These are phyloP conservation scores for Myripristis murdjan DNA, from an alignment of 2,797 vertebrate species.

Conservation along the genomic window DNA sequence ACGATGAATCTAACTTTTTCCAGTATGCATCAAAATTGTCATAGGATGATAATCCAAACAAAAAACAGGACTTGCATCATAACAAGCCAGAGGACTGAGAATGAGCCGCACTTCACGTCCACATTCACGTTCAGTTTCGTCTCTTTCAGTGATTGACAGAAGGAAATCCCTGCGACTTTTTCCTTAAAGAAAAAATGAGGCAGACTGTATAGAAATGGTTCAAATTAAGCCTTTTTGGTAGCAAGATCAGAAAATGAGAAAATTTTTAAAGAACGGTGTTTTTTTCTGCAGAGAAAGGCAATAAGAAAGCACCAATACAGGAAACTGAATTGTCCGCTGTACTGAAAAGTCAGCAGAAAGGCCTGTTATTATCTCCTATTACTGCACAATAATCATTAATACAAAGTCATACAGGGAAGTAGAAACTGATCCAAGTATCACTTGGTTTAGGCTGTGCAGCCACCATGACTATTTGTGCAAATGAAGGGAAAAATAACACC, in stretches of 20 bases:
- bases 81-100: not conserved
- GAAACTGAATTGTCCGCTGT: conserved; percentile 19
- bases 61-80: not conserved
- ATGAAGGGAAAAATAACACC: not conserved
- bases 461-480: not conserved
- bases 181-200: conserved; percentile 41
- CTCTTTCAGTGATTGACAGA: conserved; percentile 13
- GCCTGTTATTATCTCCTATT: not conserved
- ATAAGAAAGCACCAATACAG: conserved; percentile 6
- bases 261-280: conserved; percentile 25
- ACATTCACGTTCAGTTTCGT: too few species aligned
- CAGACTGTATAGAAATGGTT: conserved; percentile 16
- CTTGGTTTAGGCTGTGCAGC: not conserved
- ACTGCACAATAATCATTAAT: not conserved
- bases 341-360: conserved; percentile 17
- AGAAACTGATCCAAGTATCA: not conserved
- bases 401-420: not conserved
- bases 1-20: conserved; percentile 42
- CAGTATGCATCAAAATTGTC: conserved; percentile 10
- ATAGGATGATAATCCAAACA: not conserved
- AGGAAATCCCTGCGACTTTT: conserved; percentile 2
- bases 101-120: conserved; percentile 34
- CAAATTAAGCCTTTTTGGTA: conserved; percentile 27
- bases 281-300: not conserved
- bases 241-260: conserved; percentile 18